Base-by-base conservation (phyloP, 1,140 invertebrate genomes). In the Saccostrea cuccullata region DNA sequence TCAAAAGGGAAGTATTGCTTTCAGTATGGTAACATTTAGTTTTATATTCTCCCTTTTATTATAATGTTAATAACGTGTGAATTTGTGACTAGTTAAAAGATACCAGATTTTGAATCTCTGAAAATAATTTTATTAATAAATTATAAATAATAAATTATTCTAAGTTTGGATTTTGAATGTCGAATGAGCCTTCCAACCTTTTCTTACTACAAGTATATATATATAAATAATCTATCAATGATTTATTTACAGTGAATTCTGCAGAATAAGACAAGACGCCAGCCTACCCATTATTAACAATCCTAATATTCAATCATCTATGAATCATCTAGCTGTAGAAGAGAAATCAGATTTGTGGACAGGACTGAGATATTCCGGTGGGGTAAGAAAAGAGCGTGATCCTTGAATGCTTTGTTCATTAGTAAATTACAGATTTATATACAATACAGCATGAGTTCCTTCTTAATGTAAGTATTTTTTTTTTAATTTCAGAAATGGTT, bases 271-370 rank as follows among this genome's bases (percentile, higher is more conserved):
- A 77, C 26, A 6, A 30, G 70, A 36, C 12, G 70, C 70, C 13
- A 36, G 12, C 15, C 70, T 77, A 15, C 70, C 70, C 5, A 11
- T 77, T 11, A 77, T 77, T 77, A 26, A 77, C 26, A 12, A 11
- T 36, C 70, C 12, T 30, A 15, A 36, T 11, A 77, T 77, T 26
- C 70, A 77, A 77, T 30, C 70, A 30, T 8, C 23, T 30, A 36
- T 36, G 11, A 77, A 30, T 77, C 26, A 30, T 77, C 30, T 77
- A 11, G 26, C 70, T 1, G 13, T 15, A 12, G 26, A 30, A 12
- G 26, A 77, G 11, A 77, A 77, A 77, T 15, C 70, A 26, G 26
- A 77, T 77, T 77, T 77, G 23, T 77, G 70, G 70, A 77, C 26
- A 30, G 70, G 70, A 15, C 36, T 77, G 23, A 77, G 12, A 5